Evolutionary conservation across 1,140 invertebrate species (phyloP).

Genomic region (Brachionus sp.): DNA sequence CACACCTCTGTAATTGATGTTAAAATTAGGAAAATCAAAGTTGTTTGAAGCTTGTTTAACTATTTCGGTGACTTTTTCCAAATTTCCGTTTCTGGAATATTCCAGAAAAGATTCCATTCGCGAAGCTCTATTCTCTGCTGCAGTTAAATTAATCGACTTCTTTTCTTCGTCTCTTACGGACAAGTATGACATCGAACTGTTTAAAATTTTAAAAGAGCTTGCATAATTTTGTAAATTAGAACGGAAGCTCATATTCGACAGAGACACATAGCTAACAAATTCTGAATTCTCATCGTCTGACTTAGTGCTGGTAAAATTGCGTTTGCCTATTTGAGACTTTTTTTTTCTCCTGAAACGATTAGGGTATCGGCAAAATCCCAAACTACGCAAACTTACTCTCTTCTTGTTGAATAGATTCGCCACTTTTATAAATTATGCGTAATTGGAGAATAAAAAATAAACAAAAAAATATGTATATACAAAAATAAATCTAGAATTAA

Average conservation of each 20-base stretch:
- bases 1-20: constrained; percentile 13
- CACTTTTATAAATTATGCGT: background rate
- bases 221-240: background rate
- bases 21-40: constrained; percentile 9
- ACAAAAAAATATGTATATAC: background rate
- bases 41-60: constrained; percentile 36
- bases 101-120: constrained; percentile 13
- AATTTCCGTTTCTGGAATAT: constrained; percentile 26
- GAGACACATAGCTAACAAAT: background rate
- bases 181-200: background rate
- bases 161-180: background rate
- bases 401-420: constrained; percentile 20
- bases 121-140: background rate
- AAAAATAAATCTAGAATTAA: background rate
- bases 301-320: background rate
- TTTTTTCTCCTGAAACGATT: background rate
- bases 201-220: background rate
- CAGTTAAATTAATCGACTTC: background rate
- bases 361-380: background rate
- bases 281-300: background rate
- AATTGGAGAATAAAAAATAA: background rate
- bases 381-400: background rate
- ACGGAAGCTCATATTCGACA: background rate
- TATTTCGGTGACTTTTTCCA: constrained; percentile 1
- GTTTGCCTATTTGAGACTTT: background rate